Evolutionary conservation across 2,888 invertebrate genomes (phyloP), one percentile per base, ranked within the genome.

Genomic region (Halictus ligatus): DNA sequence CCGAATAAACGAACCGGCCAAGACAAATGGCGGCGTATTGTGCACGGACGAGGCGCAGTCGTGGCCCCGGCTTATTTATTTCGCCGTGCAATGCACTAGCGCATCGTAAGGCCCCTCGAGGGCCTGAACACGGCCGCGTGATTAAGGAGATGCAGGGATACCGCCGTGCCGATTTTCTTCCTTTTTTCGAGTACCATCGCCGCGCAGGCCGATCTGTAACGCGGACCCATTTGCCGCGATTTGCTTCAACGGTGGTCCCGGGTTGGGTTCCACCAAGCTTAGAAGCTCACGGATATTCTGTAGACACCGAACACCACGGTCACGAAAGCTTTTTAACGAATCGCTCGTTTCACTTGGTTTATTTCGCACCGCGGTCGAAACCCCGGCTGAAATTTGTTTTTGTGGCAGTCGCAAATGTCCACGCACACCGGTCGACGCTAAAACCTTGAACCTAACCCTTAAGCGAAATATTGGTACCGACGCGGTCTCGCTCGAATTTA

Each of bases 1-100:
- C 89, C 90, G 91, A 92, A 92, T 89, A 92, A 92, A 92, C 89
- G 89, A 89, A 89, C 80, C 81, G 69, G 86, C 85, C 81, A 90
- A 92, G 93, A 93, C 93, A 89, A 93, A 93, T 93, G 91, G 86
- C 75, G 83, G 88, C 83, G 88, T 81, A 90, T 93, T 92, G 92
- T 91, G 87, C 90, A 79, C 78, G 88, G 84, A 81, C 80, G 81
- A 85, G 79, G 35, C 85, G 81, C 74, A 82, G 78, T 81, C 88
- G 83, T 87, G 88, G 78, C 81, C 82, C 81, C 83, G 80, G 29
- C 35, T 90, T 90, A 91, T 90, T 90, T 91, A 89, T 91, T 90
- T 88, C 90, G 81, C 85, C 75, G 73, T 40, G 64, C 25, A 35
- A 46, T 50, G 48, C 78, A 54, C 73, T 40, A n/a, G n/a, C 72